These are phyloP conservation scores for Cheilosia vulpina DNA, from an alignment of 2,888 invertebrate genomes.

Conservation along the genomic window DNA sequence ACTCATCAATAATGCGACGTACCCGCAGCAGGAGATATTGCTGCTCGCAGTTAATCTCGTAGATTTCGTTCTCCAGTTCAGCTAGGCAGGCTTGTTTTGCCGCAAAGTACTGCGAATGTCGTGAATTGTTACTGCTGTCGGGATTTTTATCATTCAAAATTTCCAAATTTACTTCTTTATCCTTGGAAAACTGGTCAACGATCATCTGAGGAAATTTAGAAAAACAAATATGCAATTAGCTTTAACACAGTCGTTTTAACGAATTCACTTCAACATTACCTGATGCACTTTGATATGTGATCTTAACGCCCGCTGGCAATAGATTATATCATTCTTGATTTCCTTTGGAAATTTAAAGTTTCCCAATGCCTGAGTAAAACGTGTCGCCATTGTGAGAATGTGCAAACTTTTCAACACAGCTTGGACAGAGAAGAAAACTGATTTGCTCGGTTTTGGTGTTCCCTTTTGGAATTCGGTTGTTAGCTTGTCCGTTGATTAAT, in stretches of 20 bases:
- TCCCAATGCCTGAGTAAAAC: conserved; percentile 64
- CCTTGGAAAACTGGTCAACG: conserved; percentile 64
- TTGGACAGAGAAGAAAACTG: not conserved
- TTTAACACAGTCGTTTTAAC: too few species aligned
- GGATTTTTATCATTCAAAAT: not conserved
- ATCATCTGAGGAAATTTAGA: conserved; percentile 56
- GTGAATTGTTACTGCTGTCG: conserved; percentile 11
- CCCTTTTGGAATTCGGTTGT: not conserved
- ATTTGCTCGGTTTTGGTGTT: not conserved
- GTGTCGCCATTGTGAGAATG: conserved; percentile 58
- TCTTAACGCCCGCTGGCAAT: conserved; percentile 81
- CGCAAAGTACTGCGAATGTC: conserved; percentile 77
- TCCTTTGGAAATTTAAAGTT: conserved; percentile 80
- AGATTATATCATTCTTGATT: conserved; percentile 81
- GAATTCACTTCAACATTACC: conserved; percentile 76
- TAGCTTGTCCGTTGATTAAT: conserved; percentile 3
- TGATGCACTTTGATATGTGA: conserved; percentile 82
- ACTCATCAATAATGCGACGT: conserved; percentile 78
- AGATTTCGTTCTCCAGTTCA: conserved; percentile 81
- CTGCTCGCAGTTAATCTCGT: conserved; percentile 82
- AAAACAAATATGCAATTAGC: not conserved
- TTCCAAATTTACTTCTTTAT: conserved; percentile 62
- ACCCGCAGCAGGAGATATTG: conserved; percentile 79
- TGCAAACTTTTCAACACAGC: conserved; percentile 10
- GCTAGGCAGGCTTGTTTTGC: conserved; percentile 79